phyloP scores from a whole-genome alignment of 1,140 invertebrate species.

The Wasmannia auropunctata region DNA sequence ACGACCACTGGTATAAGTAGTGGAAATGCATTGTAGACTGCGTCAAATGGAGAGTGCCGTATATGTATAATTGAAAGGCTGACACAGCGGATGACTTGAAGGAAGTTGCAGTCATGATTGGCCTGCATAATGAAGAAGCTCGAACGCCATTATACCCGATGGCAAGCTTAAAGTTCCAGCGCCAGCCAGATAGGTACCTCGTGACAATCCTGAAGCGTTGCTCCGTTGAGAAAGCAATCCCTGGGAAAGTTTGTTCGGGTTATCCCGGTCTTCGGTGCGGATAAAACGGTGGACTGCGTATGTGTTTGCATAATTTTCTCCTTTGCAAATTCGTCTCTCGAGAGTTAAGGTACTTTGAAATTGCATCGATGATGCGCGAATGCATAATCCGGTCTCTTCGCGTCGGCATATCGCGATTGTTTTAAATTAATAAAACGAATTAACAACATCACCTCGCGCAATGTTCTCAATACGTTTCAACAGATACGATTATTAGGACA shows the following conservation, averaged over 20 bases:
- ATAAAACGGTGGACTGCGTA: slow-evolving; percentile 19
- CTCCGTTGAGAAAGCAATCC: slow-evolving; percentile 21
- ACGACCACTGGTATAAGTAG: background rate
- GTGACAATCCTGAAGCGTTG: slow-evolving; percentile 29
- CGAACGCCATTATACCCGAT: slow-evolving; percentile 59
- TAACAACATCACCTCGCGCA: background rate
- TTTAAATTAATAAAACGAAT: background rate
- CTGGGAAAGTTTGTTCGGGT: slow-evolving; percentile 29
- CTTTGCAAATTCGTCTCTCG: slow-evolving; percentile 14
- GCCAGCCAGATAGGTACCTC: background rate
- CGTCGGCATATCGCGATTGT: background rate
- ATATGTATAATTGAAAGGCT: slow-evolving; percentile 64
- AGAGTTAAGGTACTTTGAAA: background rate
- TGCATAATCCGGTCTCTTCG: background rate
- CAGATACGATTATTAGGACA: background rate
- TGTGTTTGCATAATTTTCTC: slow-evolving; percentile 23
- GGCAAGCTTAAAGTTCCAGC: slow-evolving; percentile 61
- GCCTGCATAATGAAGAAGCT: slow-evolving; percentile 72
- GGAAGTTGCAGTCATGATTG: slow-evolving; percentile 69
- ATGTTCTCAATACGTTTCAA: background rate
- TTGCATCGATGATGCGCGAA: background rate
- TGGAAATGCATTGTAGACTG: background rate
- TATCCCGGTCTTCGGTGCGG: background rate
- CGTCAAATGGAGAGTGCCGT: background rate
- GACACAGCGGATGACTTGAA: slow-evolving; percentile 57